Percentiles rank a stretch among this genome's conserved stretches.
phyloP scores from a whole-genome alignment of 30 jellyfish, hydroid and myxozoan species.

The Aurelia sp. region DNA sequence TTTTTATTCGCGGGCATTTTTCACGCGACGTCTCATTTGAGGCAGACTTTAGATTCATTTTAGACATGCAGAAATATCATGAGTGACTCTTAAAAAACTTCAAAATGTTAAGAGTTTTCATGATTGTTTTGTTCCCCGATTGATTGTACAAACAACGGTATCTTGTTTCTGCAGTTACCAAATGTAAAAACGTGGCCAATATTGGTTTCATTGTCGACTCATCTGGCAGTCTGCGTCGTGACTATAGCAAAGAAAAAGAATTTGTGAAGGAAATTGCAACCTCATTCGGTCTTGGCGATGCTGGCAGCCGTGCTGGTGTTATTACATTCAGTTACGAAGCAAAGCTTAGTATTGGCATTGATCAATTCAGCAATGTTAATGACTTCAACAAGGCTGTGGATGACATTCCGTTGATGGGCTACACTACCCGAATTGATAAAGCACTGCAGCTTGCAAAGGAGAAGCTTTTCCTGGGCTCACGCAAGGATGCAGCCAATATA shows the following conservation, averaged over 20 bases:
- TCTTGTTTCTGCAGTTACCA: constrained; percentile 20
- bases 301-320: constrained; percentile 90
- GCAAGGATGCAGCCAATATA: constrained; percentile 78
- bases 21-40: too few relatives aligned
- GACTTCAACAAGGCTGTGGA: constrained; percentile 90
- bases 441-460: constrained; percentile 85
- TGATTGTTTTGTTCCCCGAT: too few relatives aligned
- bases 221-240: constrained; percentile 91
- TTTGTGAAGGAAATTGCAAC: constrained; percentile 78
- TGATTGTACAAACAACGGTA: too few relatives aligned
- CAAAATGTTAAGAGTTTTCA: too few relatives aligned
- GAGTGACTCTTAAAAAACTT: too few relatives aligned
- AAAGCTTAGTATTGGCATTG: constrained; percentile 81
- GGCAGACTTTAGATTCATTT: too few relatives aligned
- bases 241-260: constrained; percentile 83
- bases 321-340: constrained; percentile 87
- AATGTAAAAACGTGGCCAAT: constrained; percentile 72
- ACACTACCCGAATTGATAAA: constrained; percentile 90
- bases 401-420: constrained; percentile 85
- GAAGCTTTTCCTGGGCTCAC: constrained; percentile 80
- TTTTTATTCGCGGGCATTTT: too few relatives aligned
- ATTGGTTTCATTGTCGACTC: constrained; percentile 95
- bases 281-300: constrained; percentile 70
- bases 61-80: too few relatives aligned
- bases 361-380: constrained; percentile 43